Evolutionary conservation across 53 echinoderm and acorn worm genomes (phyloP), one percentile per base, ranked within the genome.

Genomic region (Temnopleurus reevesii): DNA sequence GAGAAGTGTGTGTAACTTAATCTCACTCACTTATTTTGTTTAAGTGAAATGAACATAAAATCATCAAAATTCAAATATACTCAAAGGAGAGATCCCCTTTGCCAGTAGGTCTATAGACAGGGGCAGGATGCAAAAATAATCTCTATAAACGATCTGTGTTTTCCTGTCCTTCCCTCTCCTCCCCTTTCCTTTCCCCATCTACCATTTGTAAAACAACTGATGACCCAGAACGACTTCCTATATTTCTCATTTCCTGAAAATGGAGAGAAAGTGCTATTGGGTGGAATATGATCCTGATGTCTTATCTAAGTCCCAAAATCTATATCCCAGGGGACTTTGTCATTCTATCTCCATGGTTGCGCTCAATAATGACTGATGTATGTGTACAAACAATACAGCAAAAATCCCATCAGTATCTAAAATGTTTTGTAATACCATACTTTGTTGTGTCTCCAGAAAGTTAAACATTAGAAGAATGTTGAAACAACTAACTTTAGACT

Each of bases 201-300:
- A 34, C 59, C 56, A 25, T 8, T 84, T 84, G 36, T 55, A 49
- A 84, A 84, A 84, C 56, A 56, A 55, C 58, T 43, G 59, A 53
- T 84, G 38, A 57, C 84, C 56, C 59, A 25, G 43, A 41, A 57
- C 56, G 57, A 56, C 59, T 84, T 19, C 84, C 84, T 30, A 47
- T 71, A 38, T 79, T 79, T 10, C 79, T 79, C 79, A 79, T 79
- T 79, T 79, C 79, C 79, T 79, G 47, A 49, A 71, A 47, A 46
- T 79, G 49, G 27, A 79, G 79, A 79, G 79, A 79, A 47, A 79
- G 4, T 17, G 46, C 49, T 79, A 1, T 12, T 8, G 49, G 79
- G 28, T 38, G 79, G 49, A 47, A 79, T 79, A 2, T 25, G 79
- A 79, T 79, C 79, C 6, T 15, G 46, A n/a, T n/a, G 29, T 46